phyloP scores from a whole-genome alignment of 2,113 vertebrate genomes.

The Formicarius rufipectus region DNA sequence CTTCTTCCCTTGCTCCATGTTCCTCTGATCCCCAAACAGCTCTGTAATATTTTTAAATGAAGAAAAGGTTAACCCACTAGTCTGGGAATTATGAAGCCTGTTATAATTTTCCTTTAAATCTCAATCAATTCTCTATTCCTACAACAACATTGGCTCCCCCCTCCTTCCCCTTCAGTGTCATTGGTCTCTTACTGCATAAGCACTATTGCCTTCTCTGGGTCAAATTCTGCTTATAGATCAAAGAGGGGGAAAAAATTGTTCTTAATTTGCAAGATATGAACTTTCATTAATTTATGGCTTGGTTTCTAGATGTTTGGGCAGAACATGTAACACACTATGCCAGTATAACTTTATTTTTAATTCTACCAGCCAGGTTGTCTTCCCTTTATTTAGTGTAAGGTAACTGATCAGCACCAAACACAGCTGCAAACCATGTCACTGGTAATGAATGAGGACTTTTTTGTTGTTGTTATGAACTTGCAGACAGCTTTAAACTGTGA shows the following conservation, averaged over 20 bases:
- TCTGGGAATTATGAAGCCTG: neutral
- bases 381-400: neutral
- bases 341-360: neutral
- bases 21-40: neutral
- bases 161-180: neutral
- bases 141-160: rapidly evolving
- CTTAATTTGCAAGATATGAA: neutral
- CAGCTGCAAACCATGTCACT: neutral
- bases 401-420: neutral
- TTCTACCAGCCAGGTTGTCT: neutral
- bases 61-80: neutral
- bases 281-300: neutral
- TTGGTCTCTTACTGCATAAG: neutral
- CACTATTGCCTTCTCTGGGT: neutral
- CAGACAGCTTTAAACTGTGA: conserved; percentile 8
- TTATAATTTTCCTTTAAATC: neutral
- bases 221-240: neutral
- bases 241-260: neutral
- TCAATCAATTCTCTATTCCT: neutral
- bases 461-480: neutral
- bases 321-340: neutral
- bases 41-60: neutral
- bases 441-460: neutral
- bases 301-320: neutral
- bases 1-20: neutral